Evolutionary conservation across 2,797 vertebrate species (phyloP), one percentile per base, ranked within the genome.

Genomic region (Vireo griseus): DNA sequence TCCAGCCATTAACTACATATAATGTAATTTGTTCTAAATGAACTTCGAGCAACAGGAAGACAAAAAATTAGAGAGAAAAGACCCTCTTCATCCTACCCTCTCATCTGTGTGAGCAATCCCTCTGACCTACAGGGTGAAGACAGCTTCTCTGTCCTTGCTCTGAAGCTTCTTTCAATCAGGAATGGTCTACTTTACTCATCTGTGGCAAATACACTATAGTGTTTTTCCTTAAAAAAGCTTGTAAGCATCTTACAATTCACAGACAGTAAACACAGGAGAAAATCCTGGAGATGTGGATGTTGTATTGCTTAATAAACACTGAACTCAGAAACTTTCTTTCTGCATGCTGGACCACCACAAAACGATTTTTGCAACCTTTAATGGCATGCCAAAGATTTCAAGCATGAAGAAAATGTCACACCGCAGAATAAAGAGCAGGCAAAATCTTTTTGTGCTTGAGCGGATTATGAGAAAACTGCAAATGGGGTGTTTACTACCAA

Each of bases 331-430:
- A 55, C 51, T 83, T 94, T 33, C 58, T 69, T 90, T 77, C 85
- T 86, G 76, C 48, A 63, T 66, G 58, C 89, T 65, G 79, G 85
- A 94, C 21, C 21, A 62, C 52, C 87, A 92, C 67, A 75, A 88
- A 96, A 94, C 0, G 5, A 73, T 76, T 92, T 92, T 42, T 67
- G 50, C 54, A 95, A 79, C 86, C 73, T 90, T 79, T 91, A 90
- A 92, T 33, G 58, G 79, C 78, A 89, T 71, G 54, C 61, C 57
- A 88, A 90, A 69, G 73, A 80, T 77, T 72, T 80, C 67, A 95
- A 95, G 90, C 86, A 87, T 37, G 72, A 95, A 92, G 74, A 81
- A 96, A 96, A 66, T 59, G 77, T 89, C 89, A 95, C 52, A 82
- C 37, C 2, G 2, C 82, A 73, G 79, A 94, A 91, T 77, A 77